Evolutionary conservation across 1,140 invertebrate genomes (phyloP).

Genomic region (Calliphora vicina): DNA sequence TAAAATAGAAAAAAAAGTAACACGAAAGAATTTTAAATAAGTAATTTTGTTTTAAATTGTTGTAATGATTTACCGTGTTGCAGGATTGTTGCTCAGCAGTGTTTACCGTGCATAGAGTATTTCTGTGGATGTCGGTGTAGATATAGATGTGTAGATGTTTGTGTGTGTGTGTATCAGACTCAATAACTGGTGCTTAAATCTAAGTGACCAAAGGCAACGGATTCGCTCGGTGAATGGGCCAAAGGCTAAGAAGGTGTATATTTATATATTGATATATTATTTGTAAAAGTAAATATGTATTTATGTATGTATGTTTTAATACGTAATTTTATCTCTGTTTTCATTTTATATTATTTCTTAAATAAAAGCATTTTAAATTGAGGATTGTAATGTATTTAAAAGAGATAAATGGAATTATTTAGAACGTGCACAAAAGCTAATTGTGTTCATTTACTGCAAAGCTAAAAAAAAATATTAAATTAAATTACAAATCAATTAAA

Average conservation of each 20-base stretch:
- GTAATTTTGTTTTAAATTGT: neutral
- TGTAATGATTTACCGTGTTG: conserved; percentile 1
- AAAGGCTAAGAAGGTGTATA: neutral
- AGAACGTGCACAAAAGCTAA: neutral
- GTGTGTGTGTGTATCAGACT: neutral
- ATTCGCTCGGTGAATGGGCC: conserved; percentile 14
- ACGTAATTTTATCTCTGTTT: no score
- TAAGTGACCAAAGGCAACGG: conserved; percentile 6
- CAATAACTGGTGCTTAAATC: conserved; percentile 7
- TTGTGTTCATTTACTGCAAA: neutral
- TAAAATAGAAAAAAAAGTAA: neutral
- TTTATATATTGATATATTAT: neutral
- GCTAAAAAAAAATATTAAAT: neutral
- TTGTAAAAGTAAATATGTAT: neutral
- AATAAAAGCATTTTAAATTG: no score
- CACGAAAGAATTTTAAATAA: neutral
- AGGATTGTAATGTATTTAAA: no score
- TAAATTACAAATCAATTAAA: neutral
- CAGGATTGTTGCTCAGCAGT: neutral
- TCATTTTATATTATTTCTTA: no score
- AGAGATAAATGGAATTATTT: neutral
- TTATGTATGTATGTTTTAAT: no score
- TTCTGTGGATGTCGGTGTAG: neutral
- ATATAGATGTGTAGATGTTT: no score
- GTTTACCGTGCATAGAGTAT: neutral